These are phyloP conservation scores for Gymnosoma rotundatum DNA, from an alignment of 2,888 invertebrate genomes.

Conservation along the genomic window DNA sequence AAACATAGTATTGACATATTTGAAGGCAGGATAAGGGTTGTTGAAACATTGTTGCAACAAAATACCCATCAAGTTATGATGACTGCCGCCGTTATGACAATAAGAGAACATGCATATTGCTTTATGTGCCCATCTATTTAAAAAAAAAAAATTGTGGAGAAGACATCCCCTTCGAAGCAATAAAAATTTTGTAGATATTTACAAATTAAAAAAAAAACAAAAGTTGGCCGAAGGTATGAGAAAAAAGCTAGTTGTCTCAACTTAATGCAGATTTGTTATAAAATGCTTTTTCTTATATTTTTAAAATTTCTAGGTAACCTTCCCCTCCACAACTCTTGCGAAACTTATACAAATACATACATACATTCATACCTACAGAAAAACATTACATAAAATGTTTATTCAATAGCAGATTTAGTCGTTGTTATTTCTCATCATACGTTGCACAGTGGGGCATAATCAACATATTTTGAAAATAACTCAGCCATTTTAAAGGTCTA, in stretches of 20 bases:
- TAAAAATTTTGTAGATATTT: too few relatives aligned
- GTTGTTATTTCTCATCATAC: slow-evolving; percentile 44
- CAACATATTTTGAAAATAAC: too few relatives aligned
- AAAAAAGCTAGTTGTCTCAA: too few relatives aligned
- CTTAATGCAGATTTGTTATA: too few relatives aligned
- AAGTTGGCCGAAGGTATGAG: too few relatives aligned
- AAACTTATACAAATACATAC: background rate
- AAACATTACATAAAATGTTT: background rate
- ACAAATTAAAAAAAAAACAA: too few relatives aligned
- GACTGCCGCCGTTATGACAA: slow-evolving; percentile 43
- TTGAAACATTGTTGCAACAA: slow-evolving; percentile 58
- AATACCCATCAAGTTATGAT: slow-evolving; percentile 61
- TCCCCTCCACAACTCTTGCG: background rate
- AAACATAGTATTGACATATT: slow-evolving; percentile 46
- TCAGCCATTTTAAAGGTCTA: too few relatives aligned
- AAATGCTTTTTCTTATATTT: too few relatives aligned
- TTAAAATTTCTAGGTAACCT: background rate
- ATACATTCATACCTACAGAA: too few relatives aligned
- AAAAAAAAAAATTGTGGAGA: background rate
- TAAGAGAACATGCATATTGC: slow-evolving; percentile 31
- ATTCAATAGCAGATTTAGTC: slow-evolving; percentile 31
- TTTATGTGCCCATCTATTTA: slow-evolving; percentile 4
- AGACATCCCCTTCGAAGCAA: background rate
- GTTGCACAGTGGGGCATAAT: too few relatives aligned
- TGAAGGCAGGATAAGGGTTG: slow-evolving; percentile 62